Conservation (phyloP, 2,797 vertebrate genomes). For the Chaunax sp. region DNA sequence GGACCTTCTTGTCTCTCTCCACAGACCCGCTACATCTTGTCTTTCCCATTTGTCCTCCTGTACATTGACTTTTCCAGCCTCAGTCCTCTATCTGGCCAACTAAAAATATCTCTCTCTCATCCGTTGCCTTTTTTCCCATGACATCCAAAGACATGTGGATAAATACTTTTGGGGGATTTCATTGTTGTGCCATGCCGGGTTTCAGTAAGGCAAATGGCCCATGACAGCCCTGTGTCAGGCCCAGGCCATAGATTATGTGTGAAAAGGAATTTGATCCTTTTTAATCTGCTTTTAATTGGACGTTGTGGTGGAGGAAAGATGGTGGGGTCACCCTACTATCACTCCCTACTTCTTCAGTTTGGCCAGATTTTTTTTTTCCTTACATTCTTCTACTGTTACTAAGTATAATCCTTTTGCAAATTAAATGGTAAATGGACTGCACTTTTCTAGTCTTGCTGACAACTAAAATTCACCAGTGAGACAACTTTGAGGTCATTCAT, state of each 20-base stretch:
- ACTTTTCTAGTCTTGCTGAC: too few relatives aligned
- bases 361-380: background rate
- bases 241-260: constrained; percentile 39
- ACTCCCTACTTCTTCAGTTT: constrained; percentile 7
- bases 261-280: constrained; percentile 64
- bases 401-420: background rate
- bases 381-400: background rate
- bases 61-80: constrained; percentile 30
- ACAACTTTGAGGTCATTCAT: background rate
- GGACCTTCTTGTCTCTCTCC: constrained; percentile 17
- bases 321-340: constrained; percentile 24
- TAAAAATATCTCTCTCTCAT: constrained; percentile 48
- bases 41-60: constrained; percentile 40
- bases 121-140: constrained; percentile 54
- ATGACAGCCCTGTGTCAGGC: constrained; percentile 41
- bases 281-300: constrained; percentile 75
- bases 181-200: constrained; percentile 56
- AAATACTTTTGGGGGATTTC: constrained; percentile 57
- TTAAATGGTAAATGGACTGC: too few relatives aligned
- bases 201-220: constrained; percentile 52
- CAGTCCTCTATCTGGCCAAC: constrained; percentile 24
- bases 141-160: constrained; percentile 52
- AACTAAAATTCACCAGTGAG: constrained; percentile 1
- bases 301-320: constrained; percentile 39
- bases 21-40: constrained; percentile 13